These are phyloP conservation scores for Burhinus oedicnemus DNA, from an alignment of 2,113 vertebrate genomes.

Conservation along the genomic window DNA sequence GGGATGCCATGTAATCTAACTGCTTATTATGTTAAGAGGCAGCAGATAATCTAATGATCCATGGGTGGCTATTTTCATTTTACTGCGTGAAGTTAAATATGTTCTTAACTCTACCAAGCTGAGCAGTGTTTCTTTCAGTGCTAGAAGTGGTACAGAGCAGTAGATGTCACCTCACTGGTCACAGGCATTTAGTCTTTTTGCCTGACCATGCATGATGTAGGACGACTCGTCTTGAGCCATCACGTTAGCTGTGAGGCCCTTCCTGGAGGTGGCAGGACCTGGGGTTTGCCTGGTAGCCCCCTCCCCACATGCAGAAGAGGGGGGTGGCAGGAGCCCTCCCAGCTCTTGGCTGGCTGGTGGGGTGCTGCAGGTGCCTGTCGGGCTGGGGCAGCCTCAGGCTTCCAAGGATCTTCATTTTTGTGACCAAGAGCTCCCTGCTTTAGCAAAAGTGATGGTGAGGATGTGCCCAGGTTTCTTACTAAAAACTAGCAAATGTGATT, in stretches of 20 bases:
- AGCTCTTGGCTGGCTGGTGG: background rate
- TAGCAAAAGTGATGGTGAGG: background rate
- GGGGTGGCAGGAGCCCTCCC: background rate
- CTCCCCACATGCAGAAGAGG: background rate
- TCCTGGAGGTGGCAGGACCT: background rate
- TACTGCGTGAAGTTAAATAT: background rate
- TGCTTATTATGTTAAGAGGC: constrained; percentile 17
- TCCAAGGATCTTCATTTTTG: background rate
- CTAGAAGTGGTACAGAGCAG: background rate
- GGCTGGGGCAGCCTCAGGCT: background rate
- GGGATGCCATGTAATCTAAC: constrained; percentile 4
- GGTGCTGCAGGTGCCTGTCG: background rate
- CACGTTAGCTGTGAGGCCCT: background rate
- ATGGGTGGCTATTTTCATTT: constrained; percentile 31
- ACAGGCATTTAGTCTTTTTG: background rate
- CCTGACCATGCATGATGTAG: background rate
- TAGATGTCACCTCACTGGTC: background rate
- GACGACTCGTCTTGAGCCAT: background rate
- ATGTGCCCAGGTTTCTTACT: background rate
- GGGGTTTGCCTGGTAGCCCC: background rate
- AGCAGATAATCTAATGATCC: constrained; percentile 26
- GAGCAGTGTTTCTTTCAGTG: background rate
- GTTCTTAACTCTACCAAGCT: background rate
- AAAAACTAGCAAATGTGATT: background rate
- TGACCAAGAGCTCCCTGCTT: background rate